Evolutionary conservation across 2,888 invertebrate genomes (phyloP).

Genomic region (Sinodicranocentrus sp.): DNA sequence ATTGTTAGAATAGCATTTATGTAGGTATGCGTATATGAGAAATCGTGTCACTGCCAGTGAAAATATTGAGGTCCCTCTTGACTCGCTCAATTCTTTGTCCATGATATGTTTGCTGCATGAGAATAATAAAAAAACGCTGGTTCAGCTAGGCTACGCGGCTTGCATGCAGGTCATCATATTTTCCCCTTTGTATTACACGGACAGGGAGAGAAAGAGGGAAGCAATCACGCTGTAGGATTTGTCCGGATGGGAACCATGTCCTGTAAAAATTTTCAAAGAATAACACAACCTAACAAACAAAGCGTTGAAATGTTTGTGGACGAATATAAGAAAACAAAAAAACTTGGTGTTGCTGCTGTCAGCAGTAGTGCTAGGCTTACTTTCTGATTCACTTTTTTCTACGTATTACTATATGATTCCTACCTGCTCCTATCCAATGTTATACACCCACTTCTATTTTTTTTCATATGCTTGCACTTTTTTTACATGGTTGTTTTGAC

Average conservation of each 20-base stretch:
- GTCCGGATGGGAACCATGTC: slow-evolving; percentile 41
- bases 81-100: slow-evolving; percentile 46
- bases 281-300: slow-evolving; percentile 44
- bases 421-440: neutral
- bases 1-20: slow-evolving; percentile 41
- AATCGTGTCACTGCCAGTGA: slow-evolving; percentile 68
- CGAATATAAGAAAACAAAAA: slow-evolving; percentile 36
- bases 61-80: slow-evolving; percentile 62
- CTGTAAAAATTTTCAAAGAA: slow-evolving; percentile 62
- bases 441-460: too few species aligned
- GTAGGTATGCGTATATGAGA: slow-evolving; percentile 36
- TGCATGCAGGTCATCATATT: slow-evolving; percentile 60
- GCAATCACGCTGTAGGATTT: slow-evolving; percentile 61
- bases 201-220: slow-evolving; percentile 21
- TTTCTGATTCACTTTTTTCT: slow-evolving; percentile 41
- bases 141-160: neutral
- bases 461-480: too few species aligned
- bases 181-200: slow-evolving; percentile 17
- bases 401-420: neutral
- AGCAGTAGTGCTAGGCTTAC: neutral
- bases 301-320: slow-evolving; percentile 31
- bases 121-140: neutral
- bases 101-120: neutral
- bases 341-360: neutral
- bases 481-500: slow-evolving; percentile 36